Conservation (phyloP, 53 echinoderm and acorn worm species). For the Antedon mediterranea region DNA sequence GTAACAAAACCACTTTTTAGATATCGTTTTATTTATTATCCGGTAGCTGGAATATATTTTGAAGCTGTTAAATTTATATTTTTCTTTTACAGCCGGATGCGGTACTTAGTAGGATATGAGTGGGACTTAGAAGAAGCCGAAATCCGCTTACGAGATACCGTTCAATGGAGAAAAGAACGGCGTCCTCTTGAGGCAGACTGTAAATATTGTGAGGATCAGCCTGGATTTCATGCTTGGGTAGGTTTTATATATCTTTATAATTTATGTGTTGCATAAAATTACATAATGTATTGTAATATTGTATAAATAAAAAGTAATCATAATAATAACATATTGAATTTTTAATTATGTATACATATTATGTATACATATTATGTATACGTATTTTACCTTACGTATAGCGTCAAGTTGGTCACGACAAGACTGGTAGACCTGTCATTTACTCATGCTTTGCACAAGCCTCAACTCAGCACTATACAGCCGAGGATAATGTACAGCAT, state of each 20-base stretch:
- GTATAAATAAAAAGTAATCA: too few relatives aligned
- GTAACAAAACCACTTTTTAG: too few relatives aligned
- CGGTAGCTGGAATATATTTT: not conserved
- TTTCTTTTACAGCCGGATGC: not conserved
- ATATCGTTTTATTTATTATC: not conserved
- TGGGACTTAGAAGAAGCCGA: constrained; percentile 28
- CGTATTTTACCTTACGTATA: not conserved
- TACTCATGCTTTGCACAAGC: constrained; percentile 35
- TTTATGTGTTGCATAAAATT: too few relatives aligned
- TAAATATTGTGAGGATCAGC: constrained; percentile 21
- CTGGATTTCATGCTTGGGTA: constrained; percentile 42
- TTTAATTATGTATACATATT: not conserved
- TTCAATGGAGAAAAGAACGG: constrained; percentile 18
- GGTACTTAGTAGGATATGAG: constrained; percentile 28
- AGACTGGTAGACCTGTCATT: constrained; percentile 21
- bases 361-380: not conserved
- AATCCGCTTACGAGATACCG: constrained; percentile 9
- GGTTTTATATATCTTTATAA: not conserved
- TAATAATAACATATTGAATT: too few relatives aligned
- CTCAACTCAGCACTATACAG: constrained; percentile 16
- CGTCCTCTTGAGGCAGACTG: constrained; percentile 26
- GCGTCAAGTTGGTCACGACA: constrained; percentile 37
- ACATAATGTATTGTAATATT: too few relatives aligned
- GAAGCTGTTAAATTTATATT: not conserved
- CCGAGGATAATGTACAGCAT: constrained; percentile 32